phyloP scores from a whole-genome alignment of 1,140 invertebrate genomes.

The Mesaphorura yosii region DNA sequence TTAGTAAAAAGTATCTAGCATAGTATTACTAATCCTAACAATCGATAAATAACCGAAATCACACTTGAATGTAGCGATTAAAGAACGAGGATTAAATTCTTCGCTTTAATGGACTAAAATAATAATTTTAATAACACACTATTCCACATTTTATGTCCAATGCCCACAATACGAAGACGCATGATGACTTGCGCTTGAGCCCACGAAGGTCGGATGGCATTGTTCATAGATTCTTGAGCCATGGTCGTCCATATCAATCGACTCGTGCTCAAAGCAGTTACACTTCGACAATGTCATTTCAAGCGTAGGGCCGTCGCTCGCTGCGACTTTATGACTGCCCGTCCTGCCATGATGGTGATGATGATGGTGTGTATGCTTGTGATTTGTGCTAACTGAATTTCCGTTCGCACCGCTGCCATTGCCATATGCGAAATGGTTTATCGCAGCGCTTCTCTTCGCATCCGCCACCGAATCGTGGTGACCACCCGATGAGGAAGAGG shows the following conservation, averaged over 20 bases:
- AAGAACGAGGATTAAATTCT: too few species aligned
- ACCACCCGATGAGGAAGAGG: slow-evolving; percentile 9
- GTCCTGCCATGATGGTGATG: background rate
- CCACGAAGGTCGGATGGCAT: slow-evolving; percentile 5
- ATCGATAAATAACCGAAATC: background rate
- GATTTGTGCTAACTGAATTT: background rate
- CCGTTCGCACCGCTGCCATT: background rate
- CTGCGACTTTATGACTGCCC: too few species aligned
- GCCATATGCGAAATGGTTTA: too few species aligned
- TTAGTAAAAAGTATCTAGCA: background rate
- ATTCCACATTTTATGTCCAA: slow-evolving; percentile 16
- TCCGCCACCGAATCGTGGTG: background rate
- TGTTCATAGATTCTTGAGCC: slow-evolving; percentile 13
- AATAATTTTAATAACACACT: background rate
- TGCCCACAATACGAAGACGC: slow-evolving; percentile 23
- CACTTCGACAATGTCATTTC: slow-evolving; percentile 23
- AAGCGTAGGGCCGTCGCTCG: background rate
- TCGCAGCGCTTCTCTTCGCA: background rate
- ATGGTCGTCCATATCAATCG: slow-evolving; percentile 7
- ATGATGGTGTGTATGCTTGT: slow-evolving; percentile 6
- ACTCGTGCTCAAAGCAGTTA: slow-evolving; percentile 14
- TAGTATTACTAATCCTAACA: background rate
- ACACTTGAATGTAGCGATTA: too few species aligned
- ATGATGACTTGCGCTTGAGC: slow-evolving; percentile 14
- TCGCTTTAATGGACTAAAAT: background rate